phyloP scores from a whole-genome alignment of 2,888 invertebrate species.

The Sepiola atlantica region DNA sequence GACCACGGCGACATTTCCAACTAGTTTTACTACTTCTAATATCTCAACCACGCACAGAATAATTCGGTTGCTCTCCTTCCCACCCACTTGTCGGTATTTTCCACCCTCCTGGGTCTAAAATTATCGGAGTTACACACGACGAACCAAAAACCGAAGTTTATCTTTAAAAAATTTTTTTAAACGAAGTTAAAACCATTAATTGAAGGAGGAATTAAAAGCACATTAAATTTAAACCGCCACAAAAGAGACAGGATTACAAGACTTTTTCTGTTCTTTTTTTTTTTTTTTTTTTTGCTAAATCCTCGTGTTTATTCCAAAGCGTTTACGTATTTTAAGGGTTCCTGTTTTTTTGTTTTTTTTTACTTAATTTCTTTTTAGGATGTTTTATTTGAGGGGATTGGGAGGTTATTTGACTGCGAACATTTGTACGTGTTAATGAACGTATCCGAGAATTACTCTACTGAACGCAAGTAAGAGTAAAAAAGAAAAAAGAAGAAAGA shows the following conservation, averaged over 20 bases:
- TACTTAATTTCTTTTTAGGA: background rate
- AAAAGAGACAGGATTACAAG: too few relatives aligned
- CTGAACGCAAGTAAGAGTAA: too few relatives aligned
- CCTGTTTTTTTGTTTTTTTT: background rate
- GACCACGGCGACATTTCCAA: background rate
- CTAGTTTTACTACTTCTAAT: background rate
- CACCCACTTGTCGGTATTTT: constrained; percentile 21
- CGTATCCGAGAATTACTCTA: too few relatives aligned
- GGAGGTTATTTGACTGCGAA: background rate
- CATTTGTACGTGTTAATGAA: too few relatives aligned
- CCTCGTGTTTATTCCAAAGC: too few relatives aligned
- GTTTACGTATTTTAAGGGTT: background rate
- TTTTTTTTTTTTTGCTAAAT: too few relatives aligned
- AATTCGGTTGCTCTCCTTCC: background rate
- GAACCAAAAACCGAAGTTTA: background rate
- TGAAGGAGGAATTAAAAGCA: background rate
- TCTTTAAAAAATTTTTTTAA: too few relatives aligned
- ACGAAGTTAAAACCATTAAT: too few relatives aligned
- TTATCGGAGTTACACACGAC: background rate
- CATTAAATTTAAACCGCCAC: background rate
- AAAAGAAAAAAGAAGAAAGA: too few relatives aligned
- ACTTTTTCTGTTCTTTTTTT: too few relatives aligned
- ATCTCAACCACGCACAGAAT: background rate
- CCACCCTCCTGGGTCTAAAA: background rate
- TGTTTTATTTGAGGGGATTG: background rate